Base-by-base conservation (phyloP, 2,113 vertebrate genomes). In the Nothoprocta pentlandii region DNA sequence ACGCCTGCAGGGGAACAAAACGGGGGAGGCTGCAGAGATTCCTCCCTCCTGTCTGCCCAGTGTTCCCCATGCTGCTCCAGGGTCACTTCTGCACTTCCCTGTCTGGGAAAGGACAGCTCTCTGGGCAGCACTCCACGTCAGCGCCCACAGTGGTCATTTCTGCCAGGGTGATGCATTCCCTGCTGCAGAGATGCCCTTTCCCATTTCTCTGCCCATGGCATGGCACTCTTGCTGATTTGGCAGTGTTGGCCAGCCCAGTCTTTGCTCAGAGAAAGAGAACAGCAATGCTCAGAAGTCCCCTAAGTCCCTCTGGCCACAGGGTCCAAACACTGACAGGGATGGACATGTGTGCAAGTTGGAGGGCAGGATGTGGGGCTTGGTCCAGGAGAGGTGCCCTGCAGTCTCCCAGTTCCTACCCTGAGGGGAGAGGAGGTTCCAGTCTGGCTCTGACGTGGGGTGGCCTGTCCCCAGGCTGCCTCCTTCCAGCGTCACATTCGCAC, bases 401-500 rank as follows among this genome's bases (percentile, higher is more conserved):
- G 0, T 41, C 70, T 30, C 0, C 0, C 62, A 92, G 70, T 73
- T 89, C 85, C 64, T 97, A 98, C 98, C 98, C 90, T 95, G 97
- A 58, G 98, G 98, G 32, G 98, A 98, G 42, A 98, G 95, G 58
- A 98, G 95, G 2, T 92, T 97, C 98, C 98, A 98, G 75, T 98
- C 97, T 13, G 98, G 98, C 36, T 96, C 92, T 80, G 70, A 80
- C 13, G 2, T 23, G 46, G 69, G 39, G 51, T 85, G 59, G 53
- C 73, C 77, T 39, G 79, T 51, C 5, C 44, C 79, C 7, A 76
- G 54, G 6, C 79, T 11, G 4, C 97, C 95, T 19, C 90, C 93
- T 63, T 98, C 97, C 87, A 94, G 95, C 0, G 2, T 14, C 25
- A 94, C 71, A 9, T 49, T 51, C 22, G 70, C 34, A 1, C 81